A percentile compares a stretch with the other conserved stretches of the same genome.
Evolutionary conservation across 2,888 invertebrate genomes (phyloP).

Genomic region (Volucella inflata): DNA sequence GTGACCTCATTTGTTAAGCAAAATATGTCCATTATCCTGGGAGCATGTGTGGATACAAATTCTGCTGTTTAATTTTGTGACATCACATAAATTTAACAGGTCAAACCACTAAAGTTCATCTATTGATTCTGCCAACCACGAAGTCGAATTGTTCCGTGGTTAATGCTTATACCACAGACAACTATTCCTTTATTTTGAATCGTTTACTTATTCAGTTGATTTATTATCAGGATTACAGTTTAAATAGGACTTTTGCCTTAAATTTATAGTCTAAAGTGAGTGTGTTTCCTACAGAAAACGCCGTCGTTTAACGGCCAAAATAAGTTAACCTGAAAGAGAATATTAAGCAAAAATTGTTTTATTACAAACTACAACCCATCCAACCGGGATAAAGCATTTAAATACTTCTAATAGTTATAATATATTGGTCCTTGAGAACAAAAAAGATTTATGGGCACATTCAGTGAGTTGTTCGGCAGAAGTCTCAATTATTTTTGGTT

Average conservation of each 20-base stretch:
- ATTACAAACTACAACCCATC: slow-evolving; percentile 8
- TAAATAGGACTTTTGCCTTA: slow-evolving; percentile 51
- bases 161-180: background rate
- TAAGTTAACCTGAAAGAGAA: background rate
- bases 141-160: slow-evolving; percentile 14
- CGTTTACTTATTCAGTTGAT: slow-evolving; percentile 63
- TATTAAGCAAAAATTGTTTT: slow-evolving; percentile 24
- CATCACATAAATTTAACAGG: slow-evolving; percentile 23
- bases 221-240: slow-evolving; percentile 63
- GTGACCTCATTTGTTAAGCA: background rate
- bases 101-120: slow-evolving; percentile 26
- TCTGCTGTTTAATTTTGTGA: background rate
- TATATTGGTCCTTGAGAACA: slow-evolving; percentile 5
- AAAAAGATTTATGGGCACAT: slow-evolving; percentile 61
- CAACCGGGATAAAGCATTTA: slow-evolving; percentile 46
- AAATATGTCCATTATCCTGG: background rate
- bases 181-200: slow-evolving; percentile 36
- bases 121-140: slow-evolving; percentile 28
- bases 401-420: slow-evolving; percentile 31
- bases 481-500: slow-evolving; percentile 35
- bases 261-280: slow-evolving; percentile 56
- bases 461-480: slow-evolving; percentile 45
- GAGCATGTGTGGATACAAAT: background rate
- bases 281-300: slow-evolving; percentile 31
- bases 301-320: background rate